Evolutionary conservation across 2,888 invertebrate species (phyloP), one percentile per base, ranked within the genome.

Genomic region (Hyposoter didymator): DNA sequence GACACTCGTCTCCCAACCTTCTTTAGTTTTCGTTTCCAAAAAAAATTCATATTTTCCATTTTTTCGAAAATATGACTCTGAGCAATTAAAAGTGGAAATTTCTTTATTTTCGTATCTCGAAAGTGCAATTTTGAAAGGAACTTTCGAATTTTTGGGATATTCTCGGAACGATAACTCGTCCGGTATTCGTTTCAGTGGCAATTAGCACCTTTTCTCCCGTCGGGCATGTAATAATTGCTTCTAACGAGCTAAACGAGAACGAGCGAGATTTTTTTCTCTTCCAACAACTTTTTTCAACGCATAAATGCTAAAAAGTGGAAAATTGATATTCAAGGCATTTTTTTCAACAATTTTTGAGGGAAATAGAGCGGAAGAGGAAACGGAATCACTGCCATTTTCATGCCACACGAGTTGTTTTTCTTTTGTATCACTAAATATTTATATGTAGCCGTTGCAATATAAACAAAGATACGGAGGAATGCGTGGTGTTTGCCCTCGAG

Each of bases 191-290:
- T 74, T 88, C 86, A 87, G 84, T 81, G 43, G 78, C 84, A 80
- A 81, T 89, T 90, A 85, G 64, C 89, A 88, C 88, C 88, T 89
- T 87, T 87, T 88, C 84, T 85, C 78, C 32, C 79, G 81, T 67
- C 81, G 73, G 19, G 49, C 78, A 39, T 49, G 82, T 84, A 82
- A 84, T 88, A 89, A 89, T 87, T 88, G 87, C 84, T 84, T 67
- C 84, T 87, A 89, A 89, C 78, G 84, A 88, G 88, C 82, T 17
- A 32, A 28, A 14, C 69, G 19, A 45, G 64, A 80, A 47, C 45
- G 45, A 64, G n/a, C 45, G 17, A 45, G 43, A 45, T 22, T 43
- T 43, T 43, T 43, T n/a, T 14, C 0, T 17, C 2, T 73, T 55
- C 12, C 1, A n/a, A 39, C 14, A 59, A 19, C 14, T 47, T 47